Percentiles rank a stretch among this genome's conserved stretches.
These are phyloP conservation scores for Eulemur coronatus DNA, from an alignment of 2,797 vertebrate species.

Conservation along the genomic window DNA sequence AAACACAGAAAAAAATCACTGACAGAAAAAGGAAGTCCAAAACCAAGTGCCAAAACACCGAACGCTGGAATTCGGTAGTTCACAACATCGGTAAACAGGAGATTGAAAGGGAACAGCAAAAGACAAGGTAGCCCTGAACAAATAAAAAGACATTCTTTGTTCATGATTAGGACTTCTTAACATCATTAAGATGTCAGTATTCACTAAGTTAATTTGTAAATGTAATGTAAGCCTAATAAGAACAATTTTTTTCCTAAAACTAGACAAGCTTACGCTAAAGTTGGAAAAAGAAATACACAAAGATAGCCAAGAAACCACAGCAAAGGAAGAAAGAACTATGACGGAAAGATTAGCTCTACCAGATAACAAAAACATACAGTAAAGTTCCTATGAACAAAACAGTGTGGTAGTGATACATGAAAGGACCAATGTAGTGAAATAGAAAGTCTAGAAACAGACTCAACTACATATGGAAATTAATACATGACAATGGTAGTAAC, in stretches of 20 bases:
- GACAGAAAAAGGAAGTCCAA: background rate
- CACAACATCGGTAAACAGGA: background rate
- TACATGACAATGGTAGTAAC: background rate
- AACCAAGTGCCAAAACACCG: background rate
- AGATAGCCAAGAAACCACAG: background rate
- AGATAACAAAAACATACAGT: background rate
- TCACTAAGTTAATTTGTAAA: background rate
- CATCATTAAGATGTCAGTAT: background rate
- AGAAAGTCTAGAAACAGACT: background rate
- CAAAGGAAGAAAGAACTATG: background rate
- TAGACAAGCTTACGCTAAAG: background rate
- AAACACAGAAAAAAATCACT: background rate
- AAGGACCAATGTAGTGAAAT: background rate
- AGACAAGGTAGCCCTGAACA: background rate
- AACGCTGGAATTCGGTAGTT: background rate
- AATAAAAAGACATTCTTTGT: background rate
- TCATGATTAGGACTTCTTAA: background rate
- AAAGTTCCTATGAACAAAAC: background rate
- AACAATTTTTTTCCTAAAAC: background rate
- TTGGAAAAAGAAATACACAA: conserved; percentile 19
- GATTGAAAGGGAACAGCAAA: background rate
- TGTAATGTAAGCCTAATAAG: background rate
- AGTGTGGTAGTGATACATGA: background rate
- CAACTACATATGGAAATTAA: background rate
- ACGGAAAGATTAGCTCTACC: background rate